Evolutionary conservation across 2,797 vertebrate genomes (phyloP), one percentile per base, ranked within the genome.

Genomic region (Chrosomus eos): DNA sequence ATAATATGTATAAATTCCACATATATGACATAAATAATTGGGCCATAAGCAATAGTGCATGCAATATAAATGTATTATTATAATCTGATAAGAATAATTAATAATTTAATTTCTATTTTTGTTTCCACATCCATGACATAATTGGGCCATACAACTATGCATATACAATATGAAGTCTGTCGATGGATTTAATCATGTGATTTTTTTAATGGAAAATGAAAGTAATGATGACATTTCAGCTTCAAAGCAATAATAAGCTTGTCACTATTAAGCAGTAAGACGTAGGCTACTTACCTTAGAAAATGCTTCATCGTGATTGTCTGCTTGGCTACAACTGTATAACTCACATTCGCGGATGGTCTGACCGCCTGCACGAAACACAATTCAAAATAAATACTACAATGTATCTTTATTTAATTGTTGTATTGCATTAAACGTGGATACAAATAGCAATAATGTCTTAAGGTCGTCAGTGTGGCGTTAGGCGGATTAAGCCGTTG

Each of bases 281-380:
- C 38, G 67, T 6, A 2, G 38, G 8, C 7, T 43, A 68, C 88
- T 90, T 92, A 96, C 95, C 94, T 95, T 73, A 96, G 90, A 74
- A 96, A 96, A 92, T 96, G 94, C 93, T 96, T 96, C 95, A 96
- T 96, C 33, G 86, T 91, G 92, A 33, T 86, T 31, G 86, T 84
- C 79, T 89, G 88, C 43, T n/a, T 48, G 77, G 33, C 82, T 70
- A 45, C 48, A 78, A 67, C 82, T 78, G 83, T 80, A 72, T 45
- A 55, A 76, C 66, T 43, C 53, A 70, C 80, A 74, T 76, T 64
- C 55, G 60, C 21, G 8, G 19, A 26, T 58, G 55, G 84, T 1
- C 86, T 64, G 82, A 84, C 81, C 64, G 74, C 76, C 86, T 72
- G 79, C 60, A 73, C 80, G 80, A 77, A 85, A 88, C 51, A 71